phyloP scores from a whole-genome alignment of 2,797 vertebrate genomes.

The Discoglossus pictus region DNA sequence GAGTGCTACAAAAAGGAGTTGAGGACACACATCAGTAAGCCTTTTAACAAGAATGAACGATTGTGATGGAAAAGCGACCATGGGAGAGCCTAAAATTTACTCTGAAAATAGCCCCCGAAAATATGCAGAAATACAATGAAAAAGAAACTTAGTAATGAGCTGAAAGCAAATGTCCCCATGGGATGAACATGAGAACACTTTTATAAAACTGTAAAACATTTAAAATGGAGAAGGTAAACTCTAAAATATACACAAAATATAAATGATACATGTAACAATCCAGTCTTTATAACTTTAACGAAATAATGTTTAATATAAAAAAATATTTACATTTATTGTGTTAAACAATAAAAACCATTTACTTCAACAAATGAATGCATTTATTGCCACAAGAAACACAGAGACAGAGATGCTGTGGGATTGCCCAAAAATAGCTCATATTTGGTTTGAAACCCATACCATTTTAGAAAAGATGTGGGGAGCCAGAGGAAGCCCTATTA shows the following conservation, averaged over 20 bases:
- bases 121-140: slow-evolving; percentile 2
- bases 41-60: slow-evolving; percentile 15
- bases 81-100: slow-evolving; percentile 7
- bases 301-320: too few species aligned
- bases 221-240: slow-evolving; percentile 2
- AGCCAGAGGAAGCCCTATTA: too few species aligned
- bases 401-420: too few species aligned
- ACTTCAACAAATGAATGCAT: too few species aligned
- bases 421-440: too few species aligned
- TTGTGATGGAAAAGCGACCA: slow-evolving; percentile 17
- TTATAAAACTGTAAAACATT: slow-evolving; percentile 27
- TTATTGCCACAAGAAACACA: too few species aligned
- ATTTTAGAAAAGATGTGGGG: too few species aligned
- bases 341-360: too few species aligned
- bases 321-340: too few species aligned
- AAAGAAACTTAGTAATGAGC: neutral
- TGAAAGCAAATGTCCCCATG: slow-evolving; percentile 15
- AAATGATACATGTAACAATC: too few species aligned
- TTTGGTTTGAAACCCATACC: too few species aligned
- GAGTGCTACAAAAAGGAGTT: slow-evolving; percentile 20
- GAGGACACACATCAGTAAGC: slow-evolving; percentile 19
- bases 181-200: slow-evolving; percentile 13
- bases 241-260: neutral
- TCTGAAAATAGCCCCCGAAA: slow-evolving; percentile 6
- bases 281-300: too few species aligned